Conservation (phyloP, 2,797 vertebrate species). For the Acrossocheilus fasciatus region DNA sequence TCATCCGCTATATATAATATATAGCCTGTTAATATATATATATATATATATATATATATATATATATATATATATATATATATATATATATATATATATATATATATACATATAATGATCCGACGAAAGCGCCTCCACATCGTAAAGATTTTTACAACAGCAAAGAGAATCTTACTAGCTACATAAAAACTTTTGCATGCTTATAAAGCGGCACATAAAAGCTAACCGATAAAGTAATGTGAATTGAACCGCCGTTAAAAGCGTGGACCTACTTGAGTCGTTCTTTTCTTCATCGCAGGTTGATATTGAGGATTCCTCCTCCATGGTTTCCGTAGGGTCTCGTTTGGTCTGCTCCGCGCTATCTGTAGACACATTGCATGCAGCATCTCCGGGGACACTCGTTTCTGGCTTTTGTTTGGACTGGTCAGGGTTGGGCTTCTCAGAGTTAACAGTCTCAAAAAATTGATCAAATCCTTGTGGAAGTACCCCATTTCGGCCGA, state of each 20-base stretch:
- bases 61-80: not conserved
- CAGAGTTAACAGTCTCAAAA: constrained; percentile 84
- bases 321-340: constrained; percentile 79
- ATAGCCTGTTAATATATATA: not conserved
- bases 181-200: constrained; percentile 97
- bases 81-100: not conserved
- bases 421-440: constrained; percentile 75
- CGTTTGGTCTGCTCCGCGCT: constrained; percentile 83
- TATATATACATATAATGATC: constrained; percentile 58
- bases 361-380: constrained; percentile 77
- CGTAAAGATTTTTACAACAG: constrained; percentile 97
- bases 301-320: constrained; percentile 86
- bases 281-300: constrained; percentile 89
- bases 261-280: constrained; percentile 87
- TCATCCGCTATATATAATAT: not conserved
- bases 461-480: constrained; percentile 98
- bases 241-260: constrained; percentile 70
- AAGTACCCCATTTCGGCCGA: constrained; percentile 94
- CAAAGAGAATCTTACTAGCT: constrained; percentile 94
- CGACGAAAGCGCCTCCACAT: constrained; percentile 87
- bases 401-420: constrained; percentile 85
- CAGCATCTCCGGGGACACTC: constrained; percentile 77
- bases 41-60: not conserved
- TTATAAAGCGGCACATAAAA: constrained; percentile 96
- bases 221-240: constrained; percentile 79